These are phyloP conservation scores for Alethe diademata DNA, from an alignment of 2,113 vertebrate genomes.

Conservation along the genomic window DNA sequence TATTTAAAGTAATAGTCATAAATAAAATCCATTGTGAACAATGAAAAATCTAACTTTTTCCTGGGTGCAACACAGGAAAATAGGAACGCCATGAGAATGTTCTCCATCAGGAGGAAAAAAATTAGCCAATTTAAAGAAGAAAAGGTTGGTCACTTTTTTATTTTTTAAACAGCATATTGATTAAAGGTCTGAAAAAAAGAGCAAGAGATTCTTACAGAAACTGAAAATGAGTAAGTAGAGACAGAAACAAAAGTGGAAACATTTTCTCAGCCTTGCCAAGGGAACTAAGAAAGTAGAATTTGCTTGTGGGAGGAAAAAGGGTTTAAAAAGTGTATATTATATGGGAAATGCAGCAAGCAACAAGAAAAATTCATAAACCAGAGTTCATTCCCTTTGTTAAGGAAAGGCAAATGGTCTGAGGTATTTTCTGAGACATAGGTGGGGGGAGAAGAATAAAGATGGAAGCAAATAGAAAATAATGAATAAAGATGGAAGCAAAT, in stretches of 20 bases:
- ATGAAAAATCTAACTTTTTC: not conserved
- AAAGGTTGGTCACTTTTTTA: not conserved
- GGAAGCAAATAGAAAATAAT: not conserved
- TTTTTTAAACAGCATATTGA: not conserved
- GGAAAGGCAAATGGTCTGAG: not conserved
- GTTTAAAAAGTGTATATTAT: not conserved
- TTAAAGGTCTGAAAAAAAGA: not conserved
- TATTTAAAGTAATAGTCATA: conserved; percentile 1
- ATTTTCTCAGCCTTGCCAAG: not conserved
- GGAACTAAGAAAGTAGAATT: not conserved
- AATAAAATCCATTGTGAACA: not conserved
- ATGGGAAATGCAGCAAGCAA: not conserved
- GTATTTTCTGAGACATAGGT: not conserved
- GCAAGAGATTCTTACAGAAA: not conserved
- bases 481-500: not conserved
- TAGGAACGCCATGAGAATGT: not conserved
- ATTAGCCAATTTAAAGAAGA: not conserved
- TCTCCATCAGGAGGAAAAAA: not conserved
- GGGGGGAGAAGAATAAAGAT: not conserved
- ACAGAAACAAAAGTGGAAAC: not conserved
- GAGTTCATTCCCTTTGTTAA: not conserved
- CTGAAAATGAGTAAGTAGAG: not conserved
- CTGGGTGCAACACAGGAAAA: not conserved
- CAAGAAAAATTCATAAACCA: not conserved
- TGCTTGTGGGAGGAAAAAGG: not conserved